Percentiles rank a stretch among this genome's conserved stretches.
Conservation (phyloP, 1,140 invertebrate species). For the Drosophila simulans region DNA sequence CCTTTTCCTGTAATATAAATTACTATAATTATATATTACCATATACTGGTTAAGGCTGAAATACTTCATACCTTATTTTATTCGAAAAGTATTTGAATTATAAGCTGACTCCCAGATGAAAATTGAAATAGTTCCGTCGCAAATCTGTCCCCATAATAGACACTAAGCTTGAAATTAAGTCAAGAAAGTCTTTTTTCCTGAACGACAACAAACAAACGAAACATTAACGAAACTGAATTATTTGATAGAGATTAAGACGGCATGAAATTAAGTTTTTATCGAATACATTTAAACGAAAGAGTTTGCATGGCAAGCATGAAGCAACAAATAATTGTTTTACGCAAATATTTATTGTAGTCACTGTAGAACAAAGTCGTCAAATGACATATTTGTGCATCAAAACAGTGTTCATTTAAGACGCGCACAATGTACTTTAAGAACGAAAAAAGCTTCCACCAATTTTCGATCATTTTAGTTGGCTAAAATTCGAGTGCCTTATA, state of each 20-base stretch:
- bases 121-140: not conserved
- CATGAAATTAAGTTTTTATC: conserved; percentile 43
- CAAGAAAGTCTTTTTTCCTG: conserved; percentile 11
- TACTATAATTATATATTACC: too few relatives aligned
- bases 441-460: conserved; percentile 24
- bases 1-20: too few relatives aligned
- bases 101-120: too few relatives aligned
- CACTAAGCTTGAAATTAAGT: conserved; percentile 15
- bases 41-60: too few relatives aligned
- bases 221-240: conserved; percentile 23
- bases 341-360: conserved; percentile 33
- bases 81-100: too few relatives aligned
- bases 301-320: conserved; percentile 41
- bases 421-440: conserved; percentile 58
- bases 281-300: conserved; percentile 29
- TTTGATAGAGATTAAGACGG: conserved; percentile 32
- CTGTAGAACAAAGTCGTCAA: conserved; percentile 39
- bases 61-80: too few relatives aligned
- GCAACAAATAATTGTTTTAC: conserved; percentile 13
- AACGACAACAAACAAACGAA: conserved; percentile 18
- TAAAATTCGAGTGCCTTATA: not conserved
- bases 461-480: not conserved
- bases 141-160: conserved; percentile 21
- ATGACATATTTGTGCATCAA: conserved; percentile 19
- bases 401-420: conserved; percentile 39